These are phyloP conservation scores for Thera obeliscata DNA, from an alignment of 2,888 invertebrate species.

Conservation along the genomic window DNA sequence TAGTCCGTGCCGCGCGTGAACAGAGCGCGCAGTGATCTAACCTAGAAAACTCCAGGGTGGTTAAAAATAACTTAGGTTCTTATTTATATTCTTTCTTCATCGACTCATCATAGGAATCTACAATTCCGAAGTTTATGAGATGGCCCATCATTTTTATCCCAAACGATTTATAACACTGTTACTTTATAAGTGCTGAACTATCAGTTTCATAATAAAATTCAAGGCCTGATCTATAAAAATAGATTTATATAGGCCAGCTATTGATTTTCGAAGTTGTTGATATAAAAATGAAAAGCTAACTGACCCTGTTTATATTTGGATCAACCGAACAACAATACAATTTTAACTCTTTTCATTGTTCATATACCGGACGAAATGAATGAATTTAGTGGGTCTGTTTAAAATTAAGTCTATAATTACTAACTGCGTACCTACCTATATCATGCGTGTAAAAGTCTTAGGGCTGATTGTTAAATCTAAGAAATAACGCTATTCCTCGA, in stretches of 20 bases:
- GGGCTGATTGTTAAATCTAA: no score
- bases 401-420: no score
- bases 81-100: constrained; percentile 7
- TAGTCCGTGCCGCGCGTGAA: no score
- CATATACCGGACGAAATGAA: neutral
- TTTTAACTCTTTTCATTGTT: neutral
- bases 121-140: constrained; percentile 21
- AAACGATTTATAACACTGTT: constrained; percentile 54
- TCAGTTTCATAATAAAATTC: constrained; percentile 51
- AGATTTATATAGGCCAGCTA: constrained; percentile 20
- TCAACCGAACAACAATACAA: neutral
- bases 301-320: constrained; percentile 3
- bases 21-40: neutral
- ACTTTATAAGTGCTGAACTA: constrained; percentile 46
- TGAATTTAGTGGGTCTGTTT: neutral
- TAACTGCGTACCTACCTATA: no score
- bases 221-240: constrained; percentile 52
- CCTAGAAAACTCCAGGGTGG: neutral
- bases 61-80: neutral
- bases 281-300: constrained; percentile 16
- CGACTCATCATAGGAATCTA: constrained; percentile 12
- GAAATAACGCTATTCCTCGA: no score
- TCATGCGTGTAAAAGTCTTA: no score
- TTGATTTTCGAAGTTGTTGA: constrained; percentile 23
- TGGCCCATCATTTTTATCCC: constrained; percentile 47